A percentile compares a stretch with the other conserved stretches of the same genome.
phyloP scores from a whole-genome alignment of 1,140 invertebrate genomes.

The Brachionus sp. region DNA sequence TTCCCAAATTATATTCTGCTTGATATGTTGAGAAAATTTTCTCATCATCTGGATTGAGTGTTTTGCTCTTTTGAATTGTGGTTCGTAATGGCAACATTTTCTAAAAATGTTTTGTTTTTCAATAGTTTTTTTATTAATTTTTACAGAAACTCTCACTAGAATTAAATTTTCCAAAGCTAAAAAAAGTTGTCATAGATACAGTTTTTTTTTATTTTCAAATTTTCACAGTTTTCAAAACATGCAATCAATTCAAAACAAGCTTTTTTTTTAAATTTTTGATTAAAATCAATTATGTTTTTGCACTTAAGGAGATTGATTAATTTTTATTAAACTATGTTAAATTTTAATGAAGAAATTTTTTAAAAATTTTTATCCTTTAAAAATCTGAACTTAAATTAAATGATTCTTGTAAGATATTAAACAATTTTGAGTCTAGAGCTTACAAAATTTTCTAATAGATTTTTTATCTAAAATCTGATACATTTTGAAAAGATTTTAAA shows the following conservation, averaged over 20 bases:
- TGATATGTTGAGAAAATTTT: constrained; percentile 44
- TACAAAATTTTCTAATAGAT: too few species aligned
- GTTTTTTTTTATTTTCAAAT: not conserved
- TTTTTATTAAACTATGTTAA: too few species aligned
- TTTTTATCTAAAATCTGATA: too few species aligned
- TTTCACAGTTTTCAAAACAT: not conserved
- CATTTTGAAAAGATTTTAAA: too few species aligned
- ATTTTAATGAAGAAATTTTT: too few species aligned
- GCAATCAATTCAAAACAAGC: not conserved
- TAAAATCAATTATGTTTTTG: too few species aligned
- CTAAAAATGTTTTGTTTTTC: not conserved
- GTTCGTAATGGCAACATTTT: constrained; percentile 25
- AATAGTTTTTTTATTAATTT: not conserved
- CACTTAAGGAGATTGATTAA: too few species aligned
- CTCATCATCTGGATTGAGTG: constrained; percentile 2
- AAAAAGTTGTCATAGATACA: constrained; percentile 9
- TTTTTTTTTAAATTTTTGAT: not conserved
- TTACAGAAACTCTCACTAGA: not conserved
- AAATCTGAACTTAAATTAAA: too few species aligned
- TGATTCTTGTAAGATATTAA: too few species aligned
- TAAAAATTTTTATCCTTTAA: too few species aligned
- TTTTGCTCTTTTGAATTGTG: not conserved
- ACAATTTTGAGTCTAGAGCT: too few species aligned
- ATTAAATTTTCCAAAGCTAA: constrained; percentile 7
- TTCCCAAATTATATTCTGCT: constrained; percentile 16